These are phyloP conservation scores for Folsomia candida DNA, from an alignment of 2,888 invertebrate species.

Conservation along the genomic window DNA sequence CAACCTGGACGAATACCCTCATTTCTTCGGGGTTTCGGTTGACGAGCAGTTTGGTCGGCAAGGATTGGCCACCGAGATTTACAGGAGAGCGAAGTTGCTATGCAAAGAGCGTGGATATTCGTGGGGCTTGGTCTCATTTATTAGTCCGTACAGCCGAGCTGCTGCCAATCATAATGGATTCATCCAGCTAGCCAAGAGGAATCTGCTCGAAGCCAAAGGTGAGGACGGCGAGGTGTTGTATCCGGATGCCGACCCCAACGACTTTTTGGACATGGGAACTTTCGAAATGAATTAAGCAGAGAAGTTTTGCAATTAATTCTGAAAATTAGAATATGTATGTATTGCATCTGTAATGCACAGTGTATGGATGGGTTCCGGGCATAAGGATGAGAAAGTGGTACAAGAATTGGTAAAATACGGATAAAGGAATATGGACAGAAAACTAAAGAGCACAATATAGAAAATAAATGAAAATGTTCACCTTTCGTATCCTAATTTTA, in stretches of 20 bases:
- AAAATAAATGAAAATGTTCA: no score
- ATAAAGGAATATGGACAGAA: no score
- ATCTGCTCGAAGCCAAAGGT: neutral
- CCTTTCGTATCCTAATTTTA: no score
- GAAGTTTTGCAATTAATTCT: no score
- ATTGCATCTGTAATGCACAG: no score
- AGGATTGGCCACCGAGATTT: constrained; percentile 9
- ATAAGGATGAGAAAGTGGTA: no score
- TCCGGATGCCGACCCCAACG: neutral
- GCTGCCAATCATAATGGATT: constrained; percentile 6
- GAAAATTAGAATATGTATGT: no score
- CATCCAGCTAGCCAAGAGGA: neutral
- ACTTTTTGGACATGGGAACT: constrained; percentile 7
- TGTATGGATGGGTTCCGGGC: no score
- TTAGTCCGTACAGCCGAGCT: constrained; percentile 8
- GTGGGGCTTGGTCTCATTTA: neutral
- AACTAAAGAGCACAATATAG: no score
- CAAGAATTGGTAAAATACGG: no score
- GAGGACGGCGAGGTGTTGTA: neutral
- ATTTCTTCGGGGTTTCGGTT: constrained; percentile 11
- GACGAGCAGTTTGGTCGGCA: neutral
- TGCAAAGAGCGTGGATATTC: neutral
- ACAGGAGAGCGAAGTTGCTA: neutral
- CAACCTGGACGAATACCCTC: constrained; percentile 5
- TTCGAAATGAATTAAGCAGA: neutral